phyloP scores from a whole-genome alignment of 1,140 invertebrate genomes.

The Chlorops oryzae region DNA sequence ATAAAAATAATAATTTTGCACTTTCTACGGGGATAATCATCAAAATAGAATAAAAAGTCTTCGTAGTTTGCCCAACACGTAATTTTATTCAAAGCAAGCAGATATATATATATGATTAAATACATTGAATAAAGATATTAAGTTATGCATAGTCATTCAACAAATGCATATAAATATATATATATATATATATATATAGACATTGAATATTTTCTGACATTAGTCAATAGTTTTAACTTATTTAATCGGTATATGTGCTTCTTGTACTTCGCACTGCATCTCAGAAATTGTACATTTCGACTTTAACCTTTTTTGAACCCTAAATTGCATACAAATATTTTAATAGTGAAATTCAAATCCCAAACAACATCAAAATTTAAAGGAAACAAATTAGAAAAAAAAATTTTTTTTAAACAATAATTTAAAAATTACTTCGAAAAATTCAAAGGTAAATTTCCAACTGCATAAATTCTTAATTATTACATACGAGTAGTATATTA shows the following conservation, averaged over 20 bases:
- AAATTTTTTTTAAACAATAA: conserved; percentile 1
- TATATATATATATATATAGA: conserved; percentile 15
- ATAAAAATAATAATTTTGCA: too few species aligned
- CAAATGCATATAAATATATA: conserved; percentile 14
- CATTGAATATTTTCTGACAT: conserved; percentile 3
- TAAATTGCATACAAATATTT: conserved; percentile 20
- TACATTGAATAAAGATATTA: too few species aligned
- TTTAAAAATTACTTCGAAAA: background rate
- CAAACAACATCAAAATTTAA: conserved; percentile 48
- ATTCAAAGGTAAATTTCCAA: conserved; percentile 11
- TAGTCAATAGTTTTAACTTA: conserved; percentile 16
- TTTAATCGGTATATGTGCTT: conserved; percentile 28
- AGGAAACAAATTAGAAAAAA: conserved; percentile 34
- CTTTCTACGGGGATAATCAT: too few species aligned
- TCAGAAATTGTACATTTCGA: conserved; percentile 8
- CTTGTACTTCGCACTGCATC: conserved; percentile 26
- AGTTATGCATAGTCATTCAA: too few species aligned
- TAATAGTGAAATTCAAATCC: conserved; percentile 41
- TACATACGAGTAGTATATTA: conserved; percentile 7
- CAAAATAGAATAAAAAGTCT: too few species aligned
- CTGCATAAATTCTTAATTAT: background rate
- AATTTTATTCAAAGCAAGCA: too few species aligned
- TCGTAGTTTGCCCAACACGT: too few species aligned
- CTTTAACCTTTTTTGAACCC: conserved; percentile 20
- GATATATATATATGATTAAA: too few species aligned